These are phyloP conservation scores for Carassius carassius DNA, from an alignment of 2,113 vertebrate genomes.

Conservation along the genomic window DNA sequence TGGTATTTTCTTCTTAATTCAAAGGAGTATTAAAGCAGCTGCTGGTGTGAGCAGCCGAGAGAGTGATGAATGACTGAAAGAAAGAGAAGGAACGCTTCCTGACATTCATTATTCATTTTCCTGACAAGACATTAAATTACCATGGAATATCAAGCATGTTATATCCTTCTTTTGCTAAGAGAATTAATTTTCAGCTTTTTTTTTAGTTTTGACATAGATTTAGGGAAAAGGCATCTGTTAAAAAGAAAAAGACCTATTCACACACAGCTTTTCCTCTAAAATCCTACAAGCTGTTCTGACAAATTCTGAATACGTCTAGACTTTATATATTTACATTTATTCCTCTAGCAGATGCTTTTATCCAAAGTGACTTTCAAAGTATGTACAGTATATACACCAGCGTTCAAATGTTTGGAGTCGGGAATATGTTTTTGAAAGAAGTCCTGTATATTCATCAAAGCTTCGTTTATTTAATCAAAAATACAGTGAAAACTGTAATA, in stretches of 20 bases:
- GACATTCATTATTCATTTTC: constrained; percentile 34
- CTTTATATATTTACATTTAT: neutral
- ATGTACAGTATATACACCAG: neutral
- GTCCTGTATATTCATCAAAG: neutral
- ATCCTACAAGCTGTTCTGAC: constrained; percentile 22
- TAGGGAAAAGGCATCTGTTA: constrained; percentile 7
- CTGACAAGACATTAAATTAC: constrained; percentile 37
- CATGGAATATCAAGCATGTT: constrained; percentile 26
- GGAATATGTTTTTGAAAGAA: neutral
- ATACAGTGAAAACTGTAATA: neutral
- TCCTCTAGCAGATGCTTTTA: constrained; percentile 20
- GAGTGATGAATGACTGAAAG: constrained; percentile 39
- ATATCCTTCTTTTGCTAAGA: constrained; percentile 19
- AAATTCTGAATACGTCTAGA: constrained; percentile 10
- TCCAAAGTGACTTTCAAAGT: constrained; percentile 2
- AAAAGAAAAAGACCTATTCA: constrained; percentile 22
- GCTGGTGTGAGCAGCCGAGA: constrained; percentile 7
- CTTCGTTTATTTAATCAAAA: neutral
- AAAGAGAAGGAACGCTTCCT: constrained; percentile 10
- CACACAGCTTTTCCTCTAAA: constrained; percentile 4
- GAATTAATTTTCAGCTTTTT: constrained; percentile 18
- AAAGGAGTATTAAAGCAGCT: constrained; percentile 38
- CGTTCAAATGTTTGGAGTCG: neutral
- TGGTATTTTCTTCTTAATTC: constrained; percentile 46
- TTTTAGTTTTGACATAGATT: constrained; percentile 14